Conservation (phyloP, 2,113 vertebrate species). For the Semnornis frantzii region DNA sequence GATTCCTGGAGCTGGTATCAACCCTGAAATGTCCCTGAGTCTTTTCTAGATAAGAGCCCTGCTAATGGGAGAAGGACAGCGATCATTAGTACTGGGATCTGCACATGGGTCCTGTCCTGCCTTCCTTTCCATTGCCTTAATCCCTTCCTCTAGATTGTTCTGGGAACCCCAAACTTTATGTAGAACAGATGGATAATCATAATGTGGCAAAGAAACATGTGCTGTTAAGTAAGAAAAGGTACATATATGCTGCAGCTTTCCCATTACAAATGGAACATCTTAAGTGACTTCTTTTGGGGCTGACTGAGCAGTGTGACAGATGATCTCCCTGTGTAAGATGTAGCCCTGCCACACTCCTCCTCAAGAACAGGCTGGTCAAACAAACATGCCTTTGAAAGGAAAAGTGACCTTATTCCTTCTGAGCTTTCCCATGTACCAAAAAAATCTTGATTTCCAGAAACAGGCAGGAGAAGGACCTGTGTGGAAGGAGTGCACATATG, state of each 20-base stretch:
- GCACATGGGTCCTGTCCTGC: neutral
- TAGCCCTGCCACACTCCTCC: neutral
- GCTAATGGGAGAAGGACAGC: neutral
- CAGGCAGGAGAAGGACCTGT: neutral
- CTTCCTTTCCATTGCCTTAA: neutral
- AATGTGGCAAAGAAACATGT: neutral
- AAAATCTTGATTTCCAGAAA: constrained; percentile 6
- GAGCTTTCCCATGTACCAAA: neutral
- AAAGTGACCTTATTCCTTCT: neutral
- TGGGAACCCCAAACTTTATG: neutral
- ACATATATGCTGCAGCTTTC: neutral
- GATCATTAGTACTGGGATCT: neutral
- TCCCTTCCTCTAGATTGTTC: fast-evolving
- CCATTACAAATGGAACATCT: neutral
- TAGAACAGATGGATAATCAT: neutral
- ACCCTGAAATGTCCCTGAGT: neutral
- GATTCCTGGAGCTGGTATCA: neutral
- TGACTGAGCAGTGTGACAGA: neutral
- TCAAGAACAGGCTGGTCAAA: neutral
- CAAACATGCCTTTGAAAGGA: neutral
- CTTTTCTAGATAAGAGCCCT: neutral
- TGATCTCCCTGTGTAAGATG: fast-evolving
- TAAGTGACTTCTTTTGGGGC: neutral
- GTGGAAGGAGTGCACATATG: neutral
- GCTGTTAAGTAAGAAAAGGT: neutral